Conservation (phyloP, 2,888 invertebrate species). For the Cheilosia vulpina region DNA sequence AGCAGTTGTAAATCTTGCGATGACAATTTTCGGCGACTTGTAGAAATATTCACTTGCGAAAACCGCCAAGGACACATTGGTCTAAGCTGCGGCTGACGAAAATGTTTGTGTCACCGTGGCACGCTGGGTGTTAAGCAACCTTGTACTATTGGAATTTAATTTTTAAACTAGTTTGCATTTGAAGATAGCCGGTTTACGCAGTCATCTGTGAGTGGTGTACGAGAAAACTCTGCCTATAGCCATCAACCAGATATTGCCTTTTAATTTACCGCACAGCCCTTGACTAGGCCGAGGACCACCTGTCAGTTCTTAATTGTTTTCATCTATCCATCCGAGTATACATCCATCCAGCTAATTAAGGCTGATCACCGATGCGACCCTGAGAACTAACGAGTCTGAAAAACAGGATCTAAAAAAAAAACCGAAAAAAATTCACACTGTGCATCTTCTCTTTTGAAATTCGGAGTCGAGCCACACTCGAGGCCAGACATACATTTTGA, state of each 20-base stretch:
- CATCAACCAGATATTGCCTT: neutral
- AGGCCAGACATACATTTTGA: conserved; percentile 11
- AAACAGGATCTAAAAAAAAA: conserved; percentile 10
- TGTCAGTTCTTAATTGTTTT: no score
- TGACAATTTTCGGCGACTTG: no score
- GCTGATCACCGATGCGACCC: conserved; percentile 7
- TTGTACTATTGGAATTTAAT: neutral
- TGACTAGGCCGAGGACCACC: no score
- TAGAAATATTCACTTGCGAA: neutral
- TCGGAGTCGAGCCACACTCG: neutral
- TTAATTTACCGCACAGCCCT: neutral
- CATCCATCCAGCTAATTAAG: neutral
- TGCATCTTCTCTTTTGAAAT: neutral
- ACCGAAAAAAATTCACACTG: conserved; percentile 8
- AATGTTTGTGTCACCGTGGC: neutral
- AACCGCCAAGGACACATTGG: neutral
- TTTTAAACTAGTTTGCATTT: neutral
- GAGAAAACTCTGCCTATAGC: no score
- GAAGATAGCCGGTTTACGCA: neutral
- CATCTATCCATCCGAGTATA: no score
- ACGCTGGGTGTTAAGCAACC: neutral
- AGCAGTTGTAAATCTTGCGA: no score
- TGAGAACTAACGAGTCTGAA: conserved; percentile 18
- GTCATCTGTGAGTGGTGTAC: neutral
- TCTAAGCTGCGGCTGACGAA: neutral